Percentiles rank a stretch among this genome's conserved stretches.
phyloP scores from a whole-genome alignment of 1,140 invertebrate genomes.

The Aleiodes sp. region DNA sequence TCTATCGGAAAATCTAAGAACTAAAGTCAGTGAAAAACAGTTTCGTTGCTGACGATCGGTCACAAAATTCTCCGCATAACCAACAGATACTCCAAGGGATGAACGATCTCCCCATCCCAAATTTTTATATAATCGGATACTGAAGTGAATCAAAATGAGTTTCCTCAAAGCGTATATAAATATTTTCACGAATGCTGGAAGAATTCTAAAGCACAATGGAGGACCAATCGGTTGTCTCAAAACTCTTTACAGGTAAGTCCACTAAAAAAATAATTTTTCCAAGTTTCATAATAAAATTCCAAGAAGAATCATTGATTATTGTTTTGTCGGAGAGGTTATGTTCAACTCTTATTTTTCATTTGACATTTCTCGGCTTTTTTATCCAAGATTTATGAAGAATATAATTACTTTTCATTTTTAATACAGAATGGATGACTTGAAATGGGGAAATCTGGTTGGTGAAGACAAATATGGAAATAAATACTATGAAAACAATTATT shows the following conservation, averaged over 20 bases:
- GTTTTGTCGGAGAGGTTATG: constrained; percentile 37
- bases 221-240: constrained; percentile 75
- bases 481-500: constrained; percentile 92
- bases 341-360: not conserved
- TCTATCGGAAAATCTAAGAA: too few species aligned
- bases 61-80: too few species aligned
- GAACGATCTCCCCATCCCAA: too few species aligned
- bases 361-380: constrained; percentile 36
- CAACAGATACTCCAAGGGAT: too few species aligned
- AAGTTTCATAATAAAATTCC: not conserved
- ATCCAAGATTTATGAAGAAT: too few species aligned
- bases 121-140: constrained; percentile 8
- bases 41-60: too few species aligned
- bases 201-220: constrained; percentile 77
- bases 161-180: constrained; percentile 14
- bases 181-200: constrained; percentile 75
- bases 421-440: constrained; percentile 84
- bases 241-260: constrained; percentile 79
- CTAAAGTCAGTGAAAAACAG: too few species aligned
- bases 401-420: constrained; percentile 38
- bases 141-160: not conserved
- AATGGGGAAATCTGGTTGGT: constrained; percentile 88
- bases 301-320: not conserved
- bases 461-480: constrained; percentile 95
- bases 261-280: not conserved